Percentiles rank a stretch among this genome's conserved stretches.
These are phyloP conservation scores for Varanus salvator DNA, from an alignment of 2,113 vertebrate species.

Conservation along the genomic window DNA sequence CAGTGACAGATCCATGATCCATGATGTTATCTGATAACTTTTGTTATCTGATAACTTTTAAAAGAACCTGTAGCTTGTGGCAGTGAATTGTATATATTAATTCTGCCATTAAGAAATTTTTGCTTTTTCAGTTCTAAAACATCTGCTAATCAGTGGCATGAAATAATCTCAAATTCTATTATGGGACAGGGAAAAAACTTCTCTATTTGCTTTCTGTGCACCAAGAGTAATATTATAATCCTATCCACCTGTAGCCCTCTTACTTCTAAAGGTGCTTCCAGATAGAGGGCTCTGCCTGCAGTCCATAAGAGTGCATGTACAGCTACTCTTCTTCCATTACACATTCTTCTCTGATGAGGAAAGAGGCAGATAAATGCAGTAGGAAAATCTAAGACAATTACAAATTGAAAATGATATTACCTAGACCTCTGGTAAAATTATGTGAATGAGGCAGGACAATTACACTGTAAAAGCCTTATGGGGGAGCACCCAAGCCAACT, in stretches of 20 bases:
- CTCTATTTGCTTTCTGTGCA: not conserved
- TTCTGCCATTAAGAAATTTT: not conserved
- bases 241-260: not conserved
- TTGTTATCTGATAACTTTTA: no score
- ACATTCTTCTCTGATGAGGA: no score
- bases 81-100: not conserved
- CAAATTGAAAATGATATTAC: no score
- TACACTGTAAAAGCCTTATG: no score
- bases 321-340: no score
- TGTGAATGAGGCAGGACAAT: no score
- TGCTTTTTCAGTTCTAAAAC: not conserved
- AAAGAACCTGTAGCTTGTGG: not conserved
- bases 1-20: not conserved
- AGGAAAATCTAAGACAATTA: no score
- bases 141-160: not conserved
- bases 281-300: not conserved
- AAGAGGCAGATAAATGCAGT: no score
- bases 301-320: not conserved
- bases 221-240: not conserved
- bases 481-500: no score
- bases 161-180: not conserved
- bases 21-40: not conserved
- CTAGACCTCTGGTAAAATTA: no score
- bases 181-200: not conserved
- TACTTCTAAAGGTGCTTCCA: no score